A percentile compares a stretch with the other conserved stretches of the same genome.
Conservation (phyloP, 2,888 invertebrate genomes). For the Geotrupes spiniger region DNA sequence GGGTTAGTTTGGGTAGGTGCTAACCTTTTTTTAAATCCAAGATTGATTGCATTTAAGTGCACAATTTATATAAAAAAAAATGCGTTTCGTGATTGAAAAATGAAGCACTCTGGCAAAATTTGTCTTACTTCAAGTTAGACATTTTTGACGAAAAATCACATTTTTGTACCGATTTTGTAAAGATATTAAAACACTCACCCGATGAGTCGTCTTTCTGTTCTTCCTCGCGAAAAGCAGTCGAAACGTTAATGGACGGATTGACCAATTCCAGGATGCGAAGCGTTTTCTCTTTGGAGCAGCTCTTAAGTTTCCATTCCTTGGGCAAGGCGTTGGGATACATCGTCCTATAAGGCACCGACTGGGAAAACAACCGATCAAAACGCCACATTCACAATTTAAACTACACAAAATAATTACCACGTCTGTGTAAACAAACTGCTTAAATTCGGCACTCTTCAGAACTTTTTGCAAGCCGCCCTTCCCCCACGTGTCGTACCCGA, state of each 20-base stretch:
- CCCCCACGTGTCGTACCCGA: conserved; percentile 42
- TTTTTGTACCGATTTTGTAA: too few species aligned
- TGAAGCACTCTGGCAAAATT: too few species aligned
- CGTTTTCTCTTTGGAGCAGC: conserved; percentile 50
- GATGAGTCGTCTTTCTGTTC: conserved; percentile 30
- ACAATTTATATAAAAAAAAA: too few species aligned
- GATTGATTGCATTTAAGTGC: too few species aligned
- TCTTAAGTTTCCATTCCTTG: conserved; percentile 55
- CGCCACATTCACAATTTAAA: too few species aligned
- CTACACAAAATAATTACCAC: conserved; percentile 48
- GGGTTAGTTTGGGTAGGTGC: too few species aligned
- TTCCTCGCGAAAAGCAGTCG: conserved; percentile 50
- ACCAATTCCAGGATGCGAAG: conserved; percentile 56
- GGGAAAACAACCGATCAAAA: conserved; percentile 54
- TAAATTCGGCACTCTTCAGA: conserved; percentile 54
- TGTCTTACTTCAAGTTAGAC: too few species aligned
- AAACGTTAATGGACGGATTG: conserved; percentile 56
- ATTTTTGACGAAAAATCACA: too few species aligned
- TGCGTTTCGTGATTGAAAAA: too few species aligned
- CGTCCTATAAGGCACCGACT: conserved; percentile 49
- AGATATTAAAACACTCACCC: too few species aligned
- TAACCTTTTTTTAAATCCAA: too few species aligned
- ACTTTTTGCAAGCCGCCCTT: conserved; percentile 52
- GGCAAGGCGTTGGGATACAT: conserved; percentile 57
- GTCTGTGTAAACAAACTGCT: conserved; percentile 54